Base-by-base conservation (phyloP, 2,888 invertebrate genomes). In the Platycnemis pennipes region DNA sequence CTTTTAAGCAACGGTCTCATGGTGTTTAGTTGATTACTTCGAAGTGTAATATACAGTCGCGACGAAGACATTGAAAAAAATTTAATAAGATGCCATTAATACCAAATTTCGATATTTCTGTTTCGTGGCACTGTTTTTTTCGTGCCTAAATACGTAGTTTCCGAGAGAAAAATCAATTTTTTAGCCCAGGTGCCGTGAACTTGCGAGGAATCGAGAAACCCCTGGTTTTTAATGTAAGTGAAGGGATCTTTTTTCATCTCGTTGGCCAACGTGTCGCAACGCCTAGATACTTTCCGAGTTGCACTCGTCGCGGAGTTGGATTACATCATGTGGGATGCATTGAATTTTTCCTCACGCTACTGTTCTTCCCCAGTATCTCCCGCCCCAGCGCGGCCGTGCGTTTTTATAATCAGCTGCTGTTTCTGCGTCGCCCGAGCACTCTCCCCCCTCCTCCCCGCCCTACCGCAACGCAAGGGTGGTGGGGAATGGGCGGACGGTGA, bases 381-480 rank as follows among this genome's bases (percentile, higher is more conserved):
- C 77, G 26, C 53, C 26, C 63, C 22, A 4, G 26, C 22, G 63
- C 37, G 3, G 77, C 77, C 31, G 8, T 37, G 77, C 37, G 37
- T 37, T 77, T 77, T 77, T 77, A 37, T 37, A 37, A 77, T 37
- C 77, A 37, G 31, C 37, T 11, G 31, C 77, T n/a, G 63, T 22
- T 22, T 5, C 63, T 63, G 77, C 37, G 37, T 77, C 77, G 11
- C 37, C 37, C 77, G 77, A 16, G 77, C 37, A 16, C 77, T 37
- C 87, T 87, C 88, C 94, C 53, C 63, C 94, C 56, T 94, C 88
- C 85, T 56, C 94, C 42, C 94, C 86, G 94, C 94, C 86, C 88
- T 88, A 87, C 49, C 88, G 94, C 94, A 69, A 77, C 44, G 56
- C 94, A 85, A n/a, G 37, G 53, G 94, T 94, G 85, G 63, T 69